Evolutionary conservation across 2,797 vertebrate genomes (phyloP).

Genomic region (Arremon aurantiirostris): DNA sequence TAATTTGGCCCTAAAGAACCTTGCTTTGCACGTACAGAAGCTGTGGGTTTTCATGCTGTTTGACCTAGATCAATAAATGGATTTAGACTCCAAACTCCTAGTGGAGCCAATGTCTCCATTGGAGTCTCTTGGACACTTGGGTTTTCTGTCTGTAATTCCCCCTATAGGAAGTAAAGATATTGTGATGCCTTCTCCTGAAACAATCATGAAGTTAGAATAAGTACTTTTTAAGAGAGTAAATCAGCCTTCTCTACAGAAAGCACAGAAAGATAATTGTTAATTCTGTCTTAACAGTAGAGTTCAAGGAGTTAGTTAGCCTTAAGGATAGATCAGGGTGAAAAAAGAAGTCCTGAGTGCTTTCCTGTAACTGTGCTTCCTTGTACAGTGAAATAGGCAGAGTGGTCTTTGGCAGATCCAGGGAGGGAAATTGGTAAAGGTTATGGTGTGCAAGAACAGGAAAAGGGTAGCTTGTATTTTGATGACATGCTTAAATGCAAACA

Average conservation of each 20-base stretch:
- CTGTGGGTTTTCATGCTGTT: neutral
- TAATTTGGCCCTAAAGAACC: neutral
- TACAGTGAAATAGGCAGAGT: neutral
- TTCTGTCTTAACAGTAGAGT: neutral
- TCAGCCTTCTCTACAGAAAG: neutral
- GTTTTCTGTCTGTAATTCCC: neutral
- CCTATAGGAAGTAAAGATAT: neutral
- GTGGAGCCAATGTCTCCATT: rapidly evolving
- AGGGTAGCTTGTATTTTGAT: neutral
- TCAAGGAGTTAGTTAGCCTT: neutral
- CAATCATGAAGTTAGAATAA: neutral
- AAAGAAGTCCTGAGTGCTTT: neutral
- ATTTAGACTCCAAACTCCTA: neutral
- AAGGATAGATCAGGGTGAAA: neutral
- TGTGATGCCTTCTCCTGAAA: neutral
- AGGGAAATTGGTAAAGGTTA: neutral
- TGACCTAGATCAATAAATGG: neutral
- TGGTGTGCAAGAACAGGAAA: neutral
- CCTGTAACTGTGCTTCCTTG: neutral
- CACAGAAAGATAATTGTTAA: neutral
- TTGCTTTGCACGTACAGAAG: neutral
- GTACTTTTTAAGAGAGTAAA: neutral
- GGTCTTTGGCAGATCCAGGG: neutral
- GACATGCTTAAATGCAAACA: neutral
- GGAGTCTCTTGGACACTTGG: neutral